Evolutionary conservation across 1,140 invertebrate species (phyloP), one percentile per base, ranked within the genome.

Genomic region (Elymnias hypermnestra): DNA sequence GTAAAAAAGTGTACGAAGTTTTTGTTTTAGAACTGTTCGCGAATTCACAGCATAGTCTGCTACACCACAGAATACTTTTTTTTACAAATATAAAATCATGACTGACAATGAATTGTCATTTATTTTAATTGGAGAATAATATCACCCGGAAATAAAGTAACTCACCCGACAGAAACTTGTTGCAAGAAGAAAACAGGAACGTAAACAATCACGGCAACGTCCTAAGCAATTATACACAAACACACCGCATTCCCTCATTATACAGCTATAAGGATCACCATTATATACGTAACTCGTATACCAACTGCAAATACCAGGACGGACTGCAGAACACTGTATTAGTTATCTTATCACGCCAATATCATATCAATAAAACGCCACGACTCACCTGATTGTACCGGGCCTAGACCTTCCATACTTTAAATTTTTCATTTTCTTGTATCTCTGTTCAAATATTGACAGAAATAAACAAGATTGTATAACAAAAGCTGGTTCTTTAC

Each of bases 311-410:
- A 70, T 63, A 63, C 28, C 51, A 63, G 53, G 60, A 59, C 57
- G 54, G 47, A 58, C 51, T 37, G 39, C 19, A 39, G 33, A 63
- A 62, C 59, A 67, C 53, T 53, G 50, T 60, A 52, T 15, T 2
- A 60, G 50, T 51, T 72, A 81, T 81, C 76, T 81, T 77, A 81
- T 81, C 6, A 33, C 23, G 37, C 43, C 66, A 68, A 75, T 72
- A 73, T 44, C 62, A 63, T 78, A 78, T 79, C 71, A 75, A 78
- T 75, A 66, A 67, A 70, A 33, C 46, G 52, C 39, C 41, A 45
- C 47, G 43, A 54, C 41, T 53, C 39, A 42, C 25, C 51, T 39
- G 48, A 51, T 39, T 53, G 42, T 26, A 51, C 55, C 12, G 40
- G 53, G 35, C 70, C 74, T 70, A 75, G 68, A 73, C 72, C 72